Conservation (phyloP, 1,140 invertebrate genomes). For the Pseudomyrmex dendroicus region DNA sequence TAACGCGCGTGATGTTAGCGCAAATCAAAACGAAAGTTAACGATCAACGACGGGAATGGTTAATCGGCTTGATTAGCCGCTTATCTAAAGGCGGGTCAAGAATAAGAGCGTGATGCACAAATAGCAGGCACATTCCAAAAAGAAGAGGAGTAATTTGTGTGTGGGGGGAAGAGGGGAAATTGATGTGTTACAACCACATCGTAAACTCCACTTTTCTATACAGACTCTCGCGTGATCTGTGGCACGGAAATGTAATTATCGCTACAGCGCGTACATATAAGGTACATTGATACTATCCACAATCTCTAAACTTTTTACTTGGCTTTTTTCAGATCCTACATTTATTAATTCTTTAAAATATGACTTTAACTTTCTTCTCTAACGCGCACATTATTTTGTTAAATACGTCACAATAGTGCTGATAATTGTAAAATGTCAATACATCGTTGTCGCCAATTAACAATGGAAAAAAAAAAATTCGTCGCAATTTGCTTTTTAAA, state of each 20-base stretch:
- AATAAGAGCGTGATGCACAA: slow-evolving; percentile 72
- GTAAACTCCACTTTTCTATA: slow-evolving; percentile 19
- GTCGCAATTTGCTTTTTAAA: neutral
- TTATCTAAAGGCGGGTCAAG: slow-evolving; percentile 52
- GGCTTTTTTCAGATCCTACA: no score
- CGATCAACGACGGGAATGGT: slow-evolving; percentile 20
- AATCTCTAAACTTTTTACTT: neutral
- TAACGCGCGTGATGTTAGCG: slow-evolving; percentile 70
- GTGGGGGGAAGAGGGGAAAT: neutral
- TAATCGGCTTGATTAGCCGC: slow-evolving; percentile 23
- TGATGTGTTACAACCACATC: slow-evolving; percentile 22
- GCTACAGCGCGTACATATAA: neutral
- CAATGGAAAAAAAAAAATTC: neutral
- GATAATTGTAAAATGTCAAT: no score
- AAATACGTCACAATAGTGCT: neutral
- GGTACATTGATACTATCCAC: neutral
- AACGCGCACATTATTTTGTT: neutral
- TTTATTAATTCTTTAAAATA: no score
- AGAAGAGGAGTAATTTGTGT: slow-evolving; percentile 15
- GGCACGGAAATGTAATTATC: slow-evolving; percentile 12
- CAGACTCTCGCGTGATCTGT: slow-evolving; percentile 47
- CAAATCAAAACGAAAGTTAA: slow-evolving; percentile 55
- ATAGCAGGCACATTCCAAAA: slow-evolving; percentile 79
- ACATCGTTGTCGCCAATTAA: neutral
- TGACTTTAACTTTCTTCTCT: no score